Percentiles rank a stretch among this genome's conserved stretches.
phyloP scores from a whole-genome alignment of 2,797 vertebrate species.

The Rhodeus uyekii region DNA sequence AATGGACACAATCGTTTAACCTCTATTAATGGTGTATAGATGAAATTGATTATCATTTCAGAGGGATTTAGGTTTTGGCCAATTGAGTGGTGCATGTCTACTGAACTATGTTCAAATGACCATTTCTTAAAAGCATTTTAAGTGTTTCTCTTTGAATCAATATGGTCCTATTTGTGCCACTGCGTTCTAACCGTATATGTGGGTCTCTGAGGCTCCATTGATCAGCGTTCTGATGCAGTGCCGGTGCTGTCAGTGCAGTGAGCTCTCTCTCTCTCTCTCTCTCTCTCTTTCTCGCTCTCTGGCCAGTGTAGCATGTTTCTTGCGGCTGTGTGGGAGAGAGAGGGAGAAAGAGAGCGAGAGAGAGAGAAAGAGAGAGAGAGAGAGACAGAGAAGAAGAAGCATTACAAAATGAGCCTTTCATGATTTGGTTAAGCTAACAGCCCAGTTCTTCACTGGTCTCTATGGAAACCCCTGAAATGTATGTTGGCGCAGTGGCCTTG shows the following conservation, averaged over 20 bases:
- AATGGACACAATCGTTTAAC: conserved; percentile 2
- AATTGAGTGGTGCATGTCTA: conserved; percentile 14
- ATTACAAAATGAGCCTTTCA: conserved; percentile 71
- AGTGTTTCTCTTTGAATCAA: conserved; percentile 39
- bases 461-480: conserved; percentile 80
- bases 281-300: conserved; percentile 47
- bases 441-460: conserved; percentile 75
- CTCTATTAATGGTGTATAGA: conserved; percentile 22
- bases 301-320: conserved; percentile 18
- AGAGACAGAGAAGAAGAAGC: conserved; percentile 61
- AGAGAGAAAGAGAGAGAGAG: no score
- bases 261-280: conserved; percentile 44
- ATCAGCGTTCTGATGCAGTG: conserved; percentile 41
- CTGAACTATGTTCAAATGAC: conserved; percentile 28
- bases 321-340: conserved; percentile 44
- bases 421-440: conserved; percentile 69
- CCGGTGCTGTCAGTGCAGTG: conserved; percentile 52
- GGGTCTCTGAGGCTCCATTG: conserved; percentile 35
- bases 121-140: conserved; percentile 26
- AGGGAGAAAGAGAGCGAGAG: no score
- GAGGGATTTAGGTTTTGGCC: background rate
- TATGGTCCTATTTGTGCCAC: conserved; percentile 38
- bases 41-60: conserved; percentile 37
- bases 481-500: conserved; percentile 70
- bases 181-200: conserved; percentile 30